Conservation (phyloP, 1,140 invertebrate genomes). For the Lamellibrachia luymesi region DNA sequence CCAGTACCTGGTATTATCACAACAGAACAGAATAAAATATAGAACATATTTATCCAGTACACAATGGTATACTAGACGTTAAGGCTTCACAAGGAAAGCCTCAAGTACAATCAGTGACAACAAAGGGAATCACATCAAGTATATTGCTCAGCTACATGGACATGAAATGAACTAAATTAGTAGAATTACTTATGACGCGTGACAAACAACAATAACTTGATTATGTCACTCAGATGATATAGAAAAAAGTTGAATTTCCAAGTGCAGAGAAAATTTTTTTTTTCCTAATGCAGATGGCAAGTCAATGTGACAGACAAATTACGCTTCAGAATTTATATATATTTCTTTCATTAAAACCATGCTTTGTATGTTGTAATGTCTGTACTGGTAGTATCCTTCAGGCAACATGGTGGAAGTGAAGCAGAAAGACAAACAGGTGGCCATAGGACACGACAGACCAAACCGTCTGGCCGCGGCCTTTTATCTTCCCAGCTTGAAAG, state of each 20-base stretch:
- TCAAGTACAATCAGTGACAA: not conserved
- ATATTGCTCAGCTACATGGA: not conserved
- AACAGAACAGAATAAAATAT: not conserved
- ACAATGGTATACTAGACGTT: not conserved
- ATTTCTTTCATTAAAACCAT: not conserved
- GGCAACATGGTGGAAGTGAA: not conserved
- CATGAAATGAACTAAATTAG: not conserved
- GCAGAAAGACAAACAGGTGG: not conserved
- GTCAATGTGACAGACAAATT: not conserved
- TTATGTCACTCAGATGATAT: not conserved
- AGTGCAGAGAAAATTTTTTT: no score
- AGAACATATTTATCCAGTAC: not conserved
- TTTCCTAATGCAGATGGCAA: not conserved
- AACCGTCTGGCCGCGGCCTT: not conserved
- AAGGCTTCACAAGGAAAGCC: not conserved
- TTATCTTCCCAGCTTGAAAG: not conserved
- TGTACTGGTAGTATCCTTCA: not conserved
- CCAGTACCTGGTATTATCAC: not conserved
- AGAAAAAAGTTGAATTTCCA: not conserved
- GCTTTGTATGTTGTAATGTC: not conserved
- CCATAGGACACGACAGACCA: not conserved
- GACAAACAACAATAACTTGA: not conserved
- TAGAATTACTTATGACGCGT: not conserved
- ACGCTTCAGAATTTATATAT: not conserved
- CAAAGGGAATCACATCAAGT: not conserved